Percentiles rank a stretch among this genome's conserved stretches.
Conservation (phyloP, 2,888 invertebrate species). For the Meta bourneti region DNA sequence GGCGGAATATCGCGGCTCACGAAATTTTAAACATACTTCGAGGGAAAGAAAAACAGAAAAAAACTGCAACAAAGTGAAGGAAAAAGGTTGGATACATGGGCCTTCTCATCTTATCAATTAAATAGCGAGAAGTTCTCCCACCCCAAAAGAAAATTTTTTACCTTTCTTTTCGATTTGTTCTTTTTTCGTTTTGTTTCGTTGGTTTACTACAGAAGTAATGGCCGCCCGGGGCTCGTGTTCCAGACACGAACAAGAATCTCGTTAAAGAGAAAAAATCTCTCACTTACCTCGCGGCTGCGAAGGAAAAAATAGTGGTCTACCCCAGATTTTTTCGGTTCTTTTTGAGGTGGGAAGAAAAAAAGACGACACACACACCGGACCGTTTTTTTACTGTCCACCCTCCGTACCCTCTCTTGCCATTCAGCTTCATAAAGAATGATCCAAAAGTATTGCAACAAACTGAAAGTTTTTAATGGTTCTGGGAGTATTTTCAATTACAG, state of each 20-base stretch:
- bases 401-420: background rate
- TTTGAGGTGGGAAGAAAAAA: slow-evolving; percentile 31
- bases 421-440: slow-evolving; percentile 34
- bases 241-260: slow-evolving; percentile 50
- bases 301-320: slow-evolving; percentile 40
- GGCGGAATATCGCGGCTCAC: background rate
- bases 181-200: slow-evolving; percentile 35
- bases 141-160: slow-evolving; percentile 56
- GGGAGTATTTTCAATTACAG: slow-evolving; percentile 39
- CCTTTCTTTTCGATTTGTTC: slow-evolving; percentile 30
- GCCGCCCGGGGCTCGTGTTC: slow-evolving; percentile 55
- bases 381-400: slow-evolving; percentile 28
- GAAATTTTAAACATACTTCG: slow-evolving; percentile 31
- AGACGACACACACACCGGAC: slow-evolving; percentile 23
- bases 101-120: slow-evolving; percentile 74
- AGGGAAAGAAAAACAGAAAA: slow-evolving; percentile 16
- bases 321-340: slow-evolving; percentile 49
- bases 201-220: slow-evolving; percentile 70
- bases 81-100: background rate
- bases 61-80: slow-evolving; percentile 12
- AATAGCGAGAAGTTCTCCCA: slow-evolving; percentile 66
- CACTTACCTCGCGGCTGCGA: slow-evolving; percentile 15
- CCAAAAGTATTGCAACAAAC: slow-evolving; percentile 34
- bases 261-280: slow-evolving; percentile 58
- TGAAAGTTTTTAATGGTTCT: slow-evolving; percentile 49